Base-by-base conservation (phyloP, 2,888 invertebrate genomes). In the Eretmocerus hayati region DNA sequence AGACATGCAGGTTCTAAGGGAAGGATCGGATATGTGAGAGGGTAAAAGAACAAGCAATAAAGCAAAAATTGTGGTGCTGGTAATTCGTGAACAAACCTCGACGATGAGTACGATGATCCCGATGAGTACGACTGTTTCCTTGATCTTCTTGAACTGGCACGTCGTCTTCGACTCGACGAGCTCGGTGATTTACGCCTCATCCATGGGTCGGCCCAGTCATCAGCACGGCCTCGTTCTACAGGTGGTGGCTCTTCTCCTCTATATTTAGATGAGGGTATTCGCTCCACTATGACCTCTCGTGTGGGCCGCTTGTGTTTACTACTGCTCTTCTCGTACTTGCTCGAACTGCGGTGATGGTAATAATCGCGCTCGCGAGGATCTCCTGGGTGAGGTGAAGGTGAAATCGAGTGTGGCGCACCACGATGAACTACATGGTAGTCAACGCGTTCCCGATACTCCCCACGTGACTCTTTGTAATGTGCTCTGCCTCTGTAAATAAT, bases 181-280 rank as follows among this genome's bases (percentile, higher is more conserved):
- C 62, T 67, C 1, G 82, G 83, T 4, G 83, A 83, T 59, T 84
- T 84, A 3, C 81, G 79, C 26, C 85, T 74, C 85, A 90, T 90
- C 94, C 94, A 95, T 0, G 94, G 94, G 74, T 95, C 94, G 36
- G 87, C 87, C 93, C 94, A 95, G 62, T 93, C 93, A 67, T 94
- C 93, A 1, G 82, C 86, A 36, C 81, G 79, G 45, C 68, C 69
- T 11, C 69, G 60, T 46, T 69, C 69, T 1, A 60, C 54, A 3
- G 66, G 60, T 1, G 65, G 63, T 22, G 62, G 59, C 38, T 71
- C 71, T 37, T 70, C 71, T 23, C 70, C 70, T 31, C 71, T 61
- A 67, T 74, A 68, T 53, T 72, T 72, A 1, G 70, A 65, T 19
- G 66, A 63, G 16, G 71, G 67, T 35, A 80, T 83, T 21, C 87